Evolutionary conservation across 2,113 vertebrate genomes (phyloP), one percentile per base, ranked within the genome.

Genomic region (Rhabdornis inornatus): DNA sequence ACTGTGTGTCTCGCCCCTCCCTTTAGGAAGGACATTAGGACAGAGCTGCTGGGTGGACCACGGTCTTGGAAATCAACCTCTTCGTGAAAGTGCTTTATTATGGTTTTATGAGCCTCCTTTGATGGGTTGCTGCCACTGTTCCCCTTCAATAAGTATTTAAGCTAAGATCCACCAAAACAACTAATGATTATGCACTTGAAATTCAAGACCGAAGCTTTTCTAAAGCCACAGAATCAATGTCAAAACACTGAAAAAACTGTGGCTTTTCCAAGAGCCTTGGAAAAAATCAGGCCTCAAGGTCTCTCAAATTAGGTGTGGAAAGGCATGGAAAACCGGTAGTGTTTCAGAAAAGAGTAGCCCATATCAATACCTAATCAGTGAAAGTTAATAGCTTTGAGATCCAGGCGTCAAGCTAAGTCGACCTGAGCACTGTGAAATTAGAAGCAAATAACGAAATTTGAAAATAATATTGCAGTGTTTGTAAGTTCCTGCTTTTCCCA

Each of bases 211-310:
- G 52, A n/a, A 74, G 83, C 72, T 94, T 94, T 49, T 94, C 89
- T 89, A 92, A 92, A 92, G 72, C 88, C 90, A 92, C 94, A 94
- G 64, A 92, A 87, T 91, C 95, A 71, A 94, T 94, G 69, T 64
- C 52, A 82, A 92, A 97, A 31, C 37, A 87, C 52, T 68, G 49
- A 87, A 71, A 88, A 83, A 75, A 25, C 13, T 8, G 18, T 64
- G 56, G n/a, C 28, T 88, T 89, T 90, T 90, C 24, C 52, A 90
- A 86, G 47, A 80, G 42, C 82, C 63, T 72, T 75, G 76, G 76
- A 81, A 95, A 27, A 71, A 27, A 70, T 81, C 39, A 35, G 30
- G 42, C 24, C 68, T 92, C 88, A 95, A 87, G 65, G 56, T 95
- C 60, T 83, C 64, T 55, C 39, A 50, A 35, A 57, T 49, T 44